These are phyloP conservation scores for Nylanderia fulva DNA, from an alignment of 1,140 invertebrate genomes.

Conservation along the genomic window DNA sequence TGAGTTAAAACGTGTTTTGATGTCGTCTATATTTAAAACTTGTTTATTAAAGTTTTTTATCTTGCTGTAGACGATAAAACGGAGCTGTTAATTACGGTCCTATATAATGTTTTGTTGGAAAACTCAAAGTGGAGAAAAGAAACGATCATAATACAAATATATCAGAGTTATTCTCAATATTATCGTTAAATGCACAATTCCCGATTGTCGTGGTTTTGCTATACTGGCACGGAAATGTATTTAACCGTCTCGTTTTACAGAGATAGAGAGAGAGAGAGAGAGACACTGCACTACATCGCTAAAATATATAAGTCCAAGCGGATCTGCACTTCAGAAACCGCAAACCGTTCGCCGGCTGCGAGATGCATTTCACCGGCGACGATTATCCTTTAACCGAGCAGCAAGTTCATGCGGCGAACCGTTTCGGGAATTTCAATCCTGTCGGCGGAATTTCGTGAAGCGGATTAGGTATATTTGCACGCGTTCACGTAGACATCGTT, in stretches of 20 bases:
- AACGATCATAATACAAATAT: no score
- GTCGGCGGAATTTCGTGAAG: slow-evolving; percentile 40
- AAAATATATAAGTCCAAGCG: slow-evolving; percentile 38
- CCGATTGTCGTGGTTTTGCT: neutral
- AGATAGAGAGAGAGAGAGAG: no score
- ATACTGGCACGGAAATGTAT: neutral
- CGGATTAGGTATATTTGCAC: slow-evolving; percentile 53
- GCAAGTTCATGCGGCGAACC: slow-evolving; percentile 33
- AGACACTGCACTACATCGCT: neutral
- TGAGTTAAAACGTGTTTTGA: no score
- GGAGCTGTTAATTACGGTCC: no score
- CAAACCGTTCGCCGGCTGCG: slow-evolving; percentile 2
- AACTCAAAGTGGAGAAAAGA: no score
- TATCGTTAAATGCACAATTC: neutral
- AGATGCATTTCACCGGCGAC: slow-evolving; percentile 18
- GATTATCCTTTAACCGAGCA: slow-evolving; percentile 47
- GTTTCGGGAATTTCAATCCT: slow-evolving; percentile 45
- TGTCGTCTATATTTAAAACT: no score
- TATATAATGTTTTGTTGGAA: no score
- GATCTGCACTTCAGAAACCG: slow-evolving; percentile 14
- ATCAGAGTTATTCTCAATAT: neutral
- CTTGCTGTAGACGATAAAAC: no score
- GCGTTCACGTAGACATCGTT: slow-evolving; percentile 49
- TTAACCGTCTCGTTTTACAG: slow-evolving; percentile 14
- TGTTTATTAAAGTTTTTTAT: no score